Base-by-base conservation (phyloP, 2,797 vertebrate genomes). In the Siniperca scherzeri region DNA sequence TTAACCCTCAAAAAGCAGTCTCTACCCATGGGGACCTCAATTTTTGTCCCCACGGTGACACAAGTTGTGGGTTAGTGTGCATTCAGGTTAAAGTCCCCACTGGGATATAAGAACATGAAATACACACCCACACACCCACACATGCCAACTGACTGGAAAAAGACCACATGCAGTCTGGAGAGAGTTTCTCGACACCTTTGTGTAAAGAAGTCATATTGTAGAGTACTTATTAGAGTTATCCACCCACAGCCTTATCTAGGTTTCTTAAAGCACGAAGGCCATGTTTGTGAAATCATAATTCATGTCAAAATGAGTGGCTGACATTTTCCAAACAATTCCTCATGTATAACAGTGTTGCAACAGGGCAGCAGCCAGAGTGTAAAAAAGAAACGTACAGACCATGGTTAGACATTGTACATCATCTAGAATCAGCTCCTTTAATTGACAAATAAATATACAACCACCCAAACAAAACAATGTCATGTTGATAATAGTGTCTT, bases 371-470 rank as follows among this genome's bases (percentile, higher is more conserved):
- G 53, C 1, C n/a, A 19, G 7, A 21, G 76, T 66, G 52, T 72
- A 19, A 33, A 81, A 78, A 48, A 76, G 33, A 72, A 68, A 70
- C 1, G 2, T 33, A 56, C 25, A 73, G n/a, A 46, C 52, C 61
- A 16, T 70, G 80, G 91, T 92, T 92, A 92, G 91, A 93, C 70
- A 92, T 90, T 93, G 61, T n/a, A 74, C 70, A 82, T 77, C 64
- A 67, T 62, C 46, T 5, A 68, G 65, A 74, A 88, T 88, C 76
- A 64, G 44, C 21, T 67, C 78, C 52, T 78, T 87, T 88, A 77
- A 81, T 84, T 74, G 61, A 79, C 21, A 74, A 74, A 86, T 66
- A 83, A 42, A 77, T 80, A 22, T 59, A 64, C 42, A 85, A 80
- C 82, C 77, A 72, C 74, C 56, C 17, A 30, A 66, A 77, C 55